Conservation (phyloP, 2,113 vertebrate genomes). For the Alectura lathami region DNA sequence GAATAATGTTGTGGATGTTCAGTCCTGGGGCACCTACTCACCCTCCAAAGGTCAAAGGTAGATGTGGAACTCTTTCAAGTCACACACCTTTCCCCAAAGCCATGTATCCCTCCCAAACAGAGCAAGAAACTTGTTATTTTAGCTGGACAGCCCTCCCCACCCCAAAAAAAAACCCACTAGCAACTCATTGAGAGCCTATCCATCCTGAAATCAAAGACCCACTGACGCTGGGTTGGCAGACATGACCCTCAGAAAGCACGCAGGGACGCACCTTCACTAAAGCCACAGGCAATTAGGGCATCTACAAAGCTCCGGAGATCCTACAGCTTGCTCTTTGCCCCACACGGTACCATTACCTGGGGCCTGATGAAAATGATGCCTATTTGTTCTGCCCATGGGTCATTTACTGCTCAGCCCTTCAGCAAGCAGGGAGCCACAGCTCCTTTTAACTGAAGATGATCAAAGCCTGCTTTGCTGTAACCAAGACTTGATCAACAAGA, state of each 20-base stretch:
- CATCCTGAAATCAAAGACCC: background rate
- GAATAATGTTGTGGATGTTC: background rate
- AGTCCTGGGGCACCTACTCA: background rate
- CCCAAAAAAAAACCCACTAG: background rate
- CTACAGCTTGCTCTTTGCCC: background rate
- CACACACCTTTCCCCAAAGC: conserved; percentile 2
- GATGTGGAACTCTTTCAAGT: background rate
- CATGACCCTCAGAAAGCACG: background rate
- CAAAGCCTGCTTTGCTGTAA: background rate
- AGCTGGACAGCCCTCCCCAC: background rate
- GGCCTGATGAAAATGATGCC: background rate
- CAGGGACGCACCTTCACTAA: conserved; percentile 8
- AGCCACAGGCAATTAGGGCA: background rate
- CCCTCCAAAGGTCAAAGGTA: background rate
- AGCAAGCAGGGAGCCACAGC: background rate
- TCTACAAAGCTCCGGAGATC: background rate
- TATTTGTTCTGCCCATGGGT: background rate
- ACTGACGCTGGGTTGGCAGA: background rate
- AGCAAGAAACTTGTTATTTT: background rate
- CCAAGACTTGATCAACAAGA: background rate
- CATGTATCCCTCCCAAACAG: background rate
- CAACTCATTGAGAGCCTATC: background rate
- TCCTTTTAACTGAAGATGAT: background rate
- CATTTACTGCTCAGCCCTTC: background rate
- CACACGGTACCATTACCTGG: background rate